A percentile compares a stretch with the other conserved stretches of the same genome.
phyloP scores from a whole-genome alignment of 1,140 invertebrate species.

The Apis dorsata region DNA sequence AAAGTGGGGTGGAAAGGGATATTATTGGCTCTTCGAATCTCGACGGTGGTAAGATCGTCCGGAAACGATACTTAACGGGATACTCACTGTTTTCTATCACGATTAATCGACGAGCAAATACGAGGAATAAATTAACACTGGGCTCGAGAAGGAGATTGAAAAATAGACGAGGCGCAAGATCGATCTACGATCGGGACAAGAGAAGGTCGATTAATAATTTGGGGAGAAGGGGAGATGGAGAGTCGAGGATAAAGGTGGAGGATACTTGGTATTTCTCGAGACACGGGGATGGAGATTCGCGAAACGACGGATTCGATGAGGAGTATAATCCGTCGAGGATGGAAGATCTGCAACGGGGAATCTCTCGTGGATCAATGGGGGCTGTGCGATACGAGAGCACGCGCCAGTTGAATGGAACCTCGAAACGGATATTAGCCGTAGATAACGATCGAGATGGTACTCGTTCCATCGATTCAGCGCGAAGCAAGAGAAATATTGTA shows the following conservation, averaged over 20 bases:
- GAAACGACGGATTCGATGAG: background rate
- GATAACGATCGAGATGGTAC: background rate
- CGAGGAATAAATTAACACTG: background rate
- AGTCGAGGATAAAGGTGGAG: background rate
- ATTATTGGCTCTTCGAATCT: too few species aligned
- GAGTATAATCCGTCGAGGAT: background rate
- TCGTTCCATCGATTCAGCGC: too few species aligned
- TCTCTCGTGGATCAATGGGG: background rate
- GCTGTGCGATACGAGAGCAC: too few species aligned
- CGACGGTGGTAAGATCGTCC: background rate
- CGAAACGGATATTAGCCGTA: background rate
- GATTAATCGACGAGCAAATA: background rate
- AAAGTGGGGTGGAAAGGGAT: too few species aligned
- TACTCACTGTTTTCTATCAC: background rate
- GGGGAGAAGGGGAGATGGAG: too few species aligned
- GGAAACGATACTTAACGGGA: background rate
- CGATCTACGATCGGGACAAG: background rate
- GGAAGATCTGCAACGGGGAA: background rate
- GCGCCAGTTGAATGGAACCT: background rate
- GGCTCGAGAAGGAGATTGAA: too few species aligned
- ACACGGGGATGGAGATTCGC: background rate
- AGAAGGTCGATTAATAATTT: background rate
- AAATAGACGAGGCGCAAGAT: background rate
- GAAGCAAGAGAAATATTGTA: background rate
- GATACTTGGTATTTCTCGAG: too few species aligned